Evolutionary conservation across 2,888 invertebrate species (phyloP), one percentile per base, ranked within the genome.

Genomic region (Hetaerina titia): DNA sequence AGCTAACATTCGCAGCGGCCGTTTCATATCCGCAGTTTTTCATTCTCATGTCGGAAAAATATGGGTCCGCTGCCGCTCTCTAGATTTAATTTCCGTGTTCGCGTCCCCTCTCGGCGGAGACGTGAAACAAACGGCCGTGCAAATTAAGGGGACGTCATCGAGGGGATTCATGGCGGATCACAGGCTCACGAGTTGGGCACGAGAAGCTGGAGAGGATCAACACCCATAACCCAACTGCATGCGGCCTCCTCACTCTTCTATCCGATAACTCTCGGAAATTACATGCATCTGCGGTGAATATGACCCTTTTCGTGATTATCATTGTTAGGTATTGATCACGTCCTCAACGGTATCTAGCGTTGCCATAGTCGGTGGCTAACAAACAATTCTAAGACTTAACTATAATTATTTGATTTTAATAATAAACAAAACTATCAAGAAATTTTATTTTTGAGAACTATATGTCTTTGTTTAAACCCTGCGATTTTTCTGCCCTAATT

Each of bases 1-100:
- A 11, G 25, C 13, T 13, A 31, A 2, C n/a, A 89, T 89, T 89
- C 57, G n/a, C 56, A 17, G 56, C 45, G 58, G 89, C 45, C 89
- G 89, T 89, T 89, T 22, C 89, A 89, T 89, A 58, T 58, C 89
- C 57, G 57, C 1, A 19, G n/a, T 89, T 57, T n/a, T 57, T 56
- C 89, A 8, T 58, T 89, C 58, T 89, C 15, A 13, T 9, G 45
- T 56, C 7, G 45, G 6, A 56, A 45, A 88, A n/a, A 69, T 22
- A 22, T 15, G 31, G 31, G 13, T n/a, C 31, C 31, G 8, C 31
- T 0, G 1, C 25, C 74, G n/a, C 25, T 74, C 56, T n/a, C 57
- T 89, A 57, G 56, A 89, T 89, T 89, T 58, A 57, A 89, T 89
- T 89, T 89, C 89, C 89, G n/a, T 57, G 19, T 57, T 57, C 19